These are phyloP conservation scores for Malurus melanocephalus DNA, from an alignment of 2,113 vertebrate species.

Conservation along the genomic window DNA sequence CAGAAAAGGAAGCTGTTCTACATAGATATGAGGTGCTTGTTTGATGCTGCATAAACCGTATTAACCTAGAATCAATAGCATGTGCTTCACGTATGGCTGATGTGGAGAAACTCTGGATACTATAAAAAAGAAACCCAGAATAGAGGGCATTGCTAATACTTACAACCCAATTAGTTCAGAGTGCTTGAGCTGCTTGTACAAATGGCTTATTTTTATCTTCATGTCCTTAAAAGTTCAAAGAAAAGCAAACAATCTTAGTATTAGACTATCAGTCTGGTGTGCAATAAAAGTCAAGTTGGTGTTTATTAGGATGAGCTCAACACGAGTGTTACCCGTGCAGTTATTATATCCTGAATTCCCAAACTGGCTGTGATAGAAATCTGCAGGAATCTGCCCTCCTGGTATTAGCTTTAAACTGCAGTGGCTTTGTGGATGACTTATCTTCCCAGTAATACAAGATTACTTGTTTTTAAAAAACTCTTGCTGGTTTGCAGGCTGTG, in stretches of 20 bases:
- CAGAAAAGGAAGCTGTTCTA: neutral
- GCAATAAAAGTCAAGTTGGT: neutral
- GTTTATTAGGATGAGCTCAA: neutral
- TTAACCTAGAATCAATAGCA: neutral
- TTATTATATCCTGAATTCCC: neutral
- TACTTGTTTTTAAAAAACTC: neutral
- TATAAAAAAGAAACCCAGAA: neutral
- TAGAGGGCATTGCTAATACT: slow-evolving; percentile 1
- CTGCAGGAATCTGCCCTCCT: neutral
- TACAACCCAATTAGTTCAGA: neutral
- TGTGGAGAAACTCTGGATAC: neutral
- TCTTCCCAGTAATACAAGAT: neutral
- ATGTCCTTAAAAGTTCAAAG: slow-evolving; percentile 26
- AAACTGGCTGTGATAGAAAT: neutral
- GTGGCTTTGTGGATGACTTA: neutral
- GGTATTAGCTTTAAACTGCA: neutral
- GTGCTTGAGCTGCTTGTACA: neutral
- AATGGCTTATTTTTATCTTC: neutral
- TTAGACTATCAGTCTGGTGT: neutral
- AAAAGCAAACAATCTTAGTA: neutral
- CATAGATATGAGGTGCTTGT: neutral
- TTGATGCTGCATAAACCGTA: neutral
- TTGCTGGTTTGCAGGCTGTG: neutral
- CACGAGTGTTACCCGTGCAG: neutral
- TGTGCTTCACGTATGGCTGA: neutral